Percentiles rank a stretch among this genome's conserved stretches.
Conservation (phyloP, 2,113 vertebrate genomes). For the Sylvia atricapilla region DNA sequence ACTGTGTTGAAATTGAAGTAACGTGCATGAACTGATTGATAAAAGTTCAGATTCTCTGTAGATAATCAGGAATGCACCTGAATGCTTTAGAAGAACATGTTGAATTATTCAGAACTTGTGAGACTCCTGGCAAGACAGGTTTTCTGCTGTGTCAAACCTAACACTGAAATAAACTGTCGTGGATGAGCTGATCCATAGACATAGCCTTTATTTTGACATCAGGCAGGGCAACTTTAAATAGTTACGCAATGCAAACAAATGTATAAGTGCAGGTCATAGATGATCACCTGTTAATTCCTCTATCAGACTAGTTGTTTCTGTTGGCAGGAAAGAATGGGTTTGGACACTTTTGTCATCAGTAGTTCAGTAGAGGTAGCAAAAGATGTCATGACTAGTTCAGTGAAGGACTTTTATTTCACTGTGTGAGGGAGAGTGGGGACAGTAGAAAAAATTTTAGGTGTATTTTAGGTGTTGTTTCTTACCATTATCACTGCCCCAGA, state of each 20-base stretch:
- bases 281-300: background rate
- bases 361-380: background rate
- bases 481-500: background rate
- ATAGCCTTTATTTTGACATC: background rate
- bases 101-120: background rate
- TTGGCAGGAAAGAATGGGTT: background rate
- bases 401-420: background rate
- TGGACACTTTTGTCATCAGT: background rate
- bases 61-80: background rate
- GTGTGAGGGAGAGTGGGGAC: background rate
- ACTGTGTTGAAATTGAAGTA: background rate
- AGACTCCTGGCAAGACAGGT: background rate
- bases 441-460: background rate
- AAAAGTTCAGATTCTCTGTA: background rate
- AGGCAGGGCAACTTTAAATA: background rate
- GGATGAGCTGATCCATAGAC: background rate
- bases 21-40: background rate
- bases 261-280: background rate
- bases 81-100: background rate
- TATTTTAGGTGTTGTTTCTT: background rate
- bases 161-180: background rate
- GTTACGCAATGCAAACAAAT: background rate
- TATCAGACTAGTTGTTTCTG: background rate
- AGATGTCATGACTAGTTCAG: background rate
- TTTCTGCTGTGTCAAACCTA: rapidly evolving